Conservation (phyloP, 2,888 invertebrate genomes). For the Xylocampa areola region DNA sequence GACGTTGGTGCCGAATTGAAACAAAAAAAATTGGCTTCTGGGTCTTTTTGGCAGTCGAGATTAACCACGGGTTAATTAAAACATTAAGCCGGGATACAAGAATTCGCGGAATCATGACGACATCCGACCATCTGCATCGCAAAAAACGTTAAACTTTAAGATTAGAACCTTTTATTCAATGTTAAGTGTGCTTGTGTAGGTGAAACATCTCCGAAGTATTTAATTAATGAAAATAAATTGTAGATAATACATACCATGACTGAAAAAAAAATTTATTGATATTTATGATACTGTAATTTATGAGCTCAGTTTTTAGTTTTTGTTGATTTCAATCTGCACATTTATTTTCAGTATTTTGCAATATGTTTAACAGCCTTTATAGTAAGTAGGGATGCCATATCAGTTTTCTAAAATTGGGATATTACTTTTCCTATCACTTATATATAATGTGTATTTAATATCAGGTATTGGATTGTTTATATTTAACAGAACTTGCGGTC, state of each 20-base stretch:
- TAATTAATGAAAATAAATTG: background rate
- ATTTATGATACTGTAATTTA: constrained; percentile 1
- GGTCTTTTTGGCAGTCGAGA: constrained; percentile 72
- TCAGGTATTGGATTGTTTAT: background rate
- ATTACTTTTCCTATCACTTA: background rate
- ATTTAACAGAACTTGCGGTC: constrained; percentile 7
- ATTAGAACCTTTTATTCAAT: constrained; percentile 5
- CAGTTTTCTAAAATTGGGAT: background rate
- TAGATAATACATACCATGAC: too few species aligned
- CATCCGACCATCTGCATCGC: constrained; percentile 29
- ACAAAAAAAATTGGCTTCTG: constrained; percentile 70
- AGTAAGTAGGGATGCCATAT: background rate
- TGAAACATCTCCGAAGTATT: constrained; percentile 7
- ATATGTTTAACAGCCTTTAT: too few species aligned
- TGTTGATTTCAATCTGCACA: background rate
- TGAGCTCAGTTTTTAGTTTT: background rate
- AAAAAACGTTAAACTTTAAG: constrained; percentile 24
- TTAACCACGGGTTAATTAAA: constrained; percentile 80
- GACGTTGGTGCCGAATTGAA: constrained; percentile 73
- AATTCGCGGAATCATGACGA: constrained; percentile 49
- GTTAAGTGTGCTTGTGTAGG: background rate
- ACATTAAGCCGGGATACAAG: constrained; percentile 65
- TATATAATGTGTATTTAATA: background rate
- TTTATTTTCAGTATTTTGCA: background rate
- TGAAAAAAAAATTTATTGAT: too few species aligned